A percentile compares a stretch with the other conserved stretches of the same genome.
phyloP scores from a whole-genome alignment of 2,888 invertebrate species.

The Oxystoma pomonae region DNA sequence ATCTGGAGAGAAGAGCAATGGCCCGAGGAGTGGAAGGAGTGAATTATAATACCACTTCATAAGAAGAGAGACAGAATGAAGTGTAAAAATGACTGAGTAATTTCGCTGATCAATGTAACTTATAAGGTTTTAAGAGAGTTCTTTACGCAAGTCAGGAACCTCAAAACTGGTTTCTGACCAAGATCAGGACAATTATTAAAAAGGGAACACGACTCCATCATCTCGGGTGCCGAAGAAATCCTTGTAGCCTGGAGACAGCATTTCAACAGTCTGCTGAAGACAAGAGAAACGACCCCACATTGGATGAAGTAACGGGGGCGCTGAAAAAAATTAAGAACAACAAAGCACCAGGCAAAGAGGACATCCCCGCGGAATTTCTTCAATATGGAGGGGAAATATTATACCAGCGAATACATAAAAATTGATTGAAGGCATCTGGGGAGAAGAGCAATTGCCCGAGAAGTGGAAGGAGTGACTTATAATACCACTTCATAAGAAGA shows the following conservation, averaged over 20 bases:
- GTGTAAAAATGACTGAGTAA: too few relatives aligned
- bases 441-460: too few relatives aligned
- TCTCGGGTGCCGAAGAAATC: background rate
- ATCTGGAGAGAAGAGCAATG: background rate
- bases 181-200: background rate
- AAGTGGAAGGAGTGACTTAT: background rate
- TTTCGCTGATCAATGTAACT: too few relatives aligned
- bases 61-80: too few relatives aligned
- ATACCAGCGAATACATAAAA: too few relatives aligned
- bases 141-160: background rate
- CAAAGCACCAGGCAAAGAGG: background rate
- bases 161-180: background rate
- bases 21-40: conserved; percentile 1
- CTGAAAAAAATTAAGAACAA: background rate
- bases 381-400: too few relatives aligned
- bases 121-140: too few relatives aligned
- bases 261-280: background rate
- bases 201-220: background rate
- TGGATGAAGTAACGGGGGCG: background rate
- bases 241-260: background rate
- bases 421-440: too few relatives aligned
- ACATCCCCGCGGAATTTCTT: too few relatives aligned
- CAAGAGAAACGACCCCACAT: background rate
- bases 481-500: background rate
- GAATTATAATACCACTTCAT: background rate